phyloP scores from a whole-genome alignment of 1,140 invertebrate species.

The Stegodyphus mimosarum region DNA sequence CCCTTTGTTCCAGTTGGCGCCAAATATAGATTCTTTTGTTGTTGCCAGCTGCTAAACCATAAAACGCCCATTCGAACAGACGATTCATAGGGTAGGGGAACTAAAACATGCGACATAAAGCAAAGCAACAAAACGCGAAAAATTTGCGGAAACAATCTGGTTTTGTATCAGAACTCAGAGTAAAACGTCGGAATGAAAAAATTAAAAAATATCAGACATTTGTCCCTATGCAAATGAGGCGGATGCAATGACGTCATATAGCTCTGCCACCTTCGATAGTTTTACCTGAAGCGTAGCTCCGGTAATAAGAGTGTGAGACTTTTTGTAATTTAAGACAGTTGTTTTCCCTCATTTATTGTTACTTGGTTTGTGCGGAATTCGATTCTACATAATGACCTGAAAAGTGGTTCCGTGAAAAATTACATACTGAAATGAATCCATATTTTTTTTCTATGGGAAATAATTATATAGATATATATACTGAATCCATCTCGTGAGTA shows the following conservation, averaged over 20 bases:
- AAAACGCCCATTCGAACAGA: background rate
- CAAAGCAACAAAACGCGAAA: slow-evolving; percentile 7
- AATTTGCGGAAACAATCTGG: slow-evolving; percentile 41
- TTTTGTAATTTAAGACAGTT: no score
- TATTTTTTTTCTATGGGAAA: no score
- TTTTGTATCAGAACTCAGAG: slow-evolving; percentile 14
- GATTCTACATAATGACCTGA: no score
- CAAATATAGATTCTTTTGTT: slow-evolving; percentile 20
- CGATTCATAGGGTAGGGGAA: background rate
- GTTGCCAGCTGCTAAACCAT: background rate
- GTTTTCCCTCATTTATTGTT: no score
- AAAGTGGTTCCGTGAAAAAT: no score
- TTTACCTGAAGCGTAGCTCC: slow-evolving; percentile 40
- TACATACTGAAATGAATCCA: no score
- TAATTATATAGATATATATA: no score
- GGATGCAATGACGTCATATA: slow-evolving; percentile 26
- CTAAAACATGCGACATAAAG: background rate
- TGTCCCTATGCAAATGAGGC: slow-evolving; percentile 38
- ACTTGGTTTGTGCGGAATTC: no score
- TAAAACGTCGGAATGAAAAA: background rate
- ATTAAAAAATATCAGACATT: background rate
- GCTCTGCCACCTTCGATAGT: slow-evolving; percentile 18
- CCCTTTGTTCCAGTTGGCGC: slow-evolving; percentile 22
- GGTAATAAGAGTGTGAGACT: background rate
- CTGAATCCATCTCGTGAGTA: no score